Conservation (phyloP, 2,113 vertebrate genomes). For the Phrynosoma platyrhinos region DNA sequence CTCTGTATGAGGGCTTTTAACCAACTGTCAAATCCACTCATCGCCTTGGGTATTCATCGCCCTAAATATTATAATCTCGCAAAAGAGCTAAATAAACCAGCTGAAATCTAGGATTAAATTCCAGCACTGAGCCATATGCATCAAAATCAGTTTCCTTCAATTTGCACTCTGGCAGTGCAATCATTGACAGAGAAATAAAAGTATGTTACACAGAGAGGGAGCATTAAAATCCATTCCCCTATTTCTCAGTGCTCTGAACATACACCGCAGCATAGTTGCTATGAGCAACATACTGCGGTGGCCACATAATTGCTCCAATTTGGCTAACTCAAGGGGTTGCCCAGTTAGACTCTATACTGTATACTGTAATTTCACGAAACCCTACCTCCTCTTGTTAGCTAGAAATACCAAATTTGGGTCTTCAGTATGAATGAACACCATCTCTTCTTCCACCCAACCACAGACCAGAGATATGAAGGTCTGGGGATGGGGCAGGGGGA, state of each 20-base stretch:
- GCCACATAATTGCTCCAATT: background rate
- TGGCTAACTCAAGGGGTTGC: background rate
- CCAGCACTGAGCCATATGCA: slow-evolving; percentile 19
- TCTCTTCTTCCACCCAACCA: too few species aligned
- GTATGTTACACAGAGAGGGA: background rate
- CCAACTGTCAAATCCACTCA: slow-evolving; percentile 7
- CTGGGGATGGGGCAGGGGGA: too few species aligned
- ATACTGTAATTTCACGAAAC: too few species aligned
- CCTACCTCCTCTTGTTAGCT: too few species aligned
- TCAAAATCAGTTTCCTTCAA: slow-evolving; percentile 31
- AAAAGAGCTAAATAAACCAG: slow-evolving; percentile 18
- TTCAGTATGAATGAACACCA: too few species aligned
- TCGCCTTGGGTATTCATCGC: background rate
- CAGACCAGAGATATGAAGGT: too few species aligned
- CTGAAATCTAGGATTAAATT: slow-evolving; percentile 43
- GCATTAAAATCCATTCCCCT: background rate
- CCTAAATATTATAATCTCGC: slow-evolving; percentile 14
- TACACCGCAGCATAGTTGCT: background rate
- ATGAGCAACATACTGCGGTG: background rate
- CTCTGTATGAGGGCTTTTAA: background rate
- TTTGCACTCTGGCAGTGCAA: background rate
- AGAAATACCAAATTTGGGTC: too few species aligned
- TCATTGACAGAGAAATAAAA: background rate
- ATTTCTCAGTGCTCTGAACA: background rate
- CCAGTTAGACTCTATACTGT: background rate